Conservation (phyloP, 92 coral and sea anemone species). For the Actinostola sp. region DNA sequence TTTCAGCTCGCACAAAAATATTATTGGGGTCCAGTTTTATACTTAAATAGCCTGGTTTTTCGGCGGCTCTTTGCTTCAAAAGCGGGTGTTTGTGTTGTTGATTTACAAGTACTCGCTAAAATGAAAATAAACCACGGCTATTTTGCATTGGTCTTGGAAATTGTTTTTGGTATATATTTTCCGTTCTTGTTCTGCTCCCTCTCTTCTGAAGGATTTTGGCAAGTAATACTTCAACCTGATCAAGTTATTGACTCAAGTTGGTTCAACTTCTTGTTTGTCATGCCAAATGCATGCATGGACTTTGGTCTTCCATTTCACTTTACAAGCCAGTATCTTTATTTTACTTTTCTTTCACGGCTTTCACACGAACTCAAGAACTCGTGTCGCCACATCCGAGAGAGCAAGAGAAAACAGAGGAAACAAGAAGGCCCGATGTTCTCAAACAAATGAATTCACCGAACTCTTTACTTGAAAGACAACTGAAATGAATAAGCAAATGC, state of each 20-base stretch:
- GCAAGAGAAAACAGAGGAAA: neutral
- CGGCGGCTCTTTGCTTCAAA: neutral
- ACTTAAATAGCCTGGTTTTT: neutral
- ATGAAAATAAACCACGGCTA: neutral
- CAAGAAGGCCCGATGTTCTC: neutral
- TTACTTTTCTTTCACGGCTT: neutral
- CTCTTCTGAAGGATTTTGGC: neutral
- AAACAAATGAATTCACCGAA: neutral
- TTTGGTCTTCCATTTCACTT: neutral
- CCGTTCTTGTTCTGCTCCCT: neutral
- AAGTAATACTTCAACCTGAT: conserved; percentile 1
- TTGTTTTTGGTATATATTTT: conserved; percentile 3
- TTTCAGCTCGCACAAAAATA: neutral
- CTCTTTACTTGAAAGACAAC: conserved; percentile 21
- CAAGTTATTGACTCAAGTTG: conserved; percentile 8
- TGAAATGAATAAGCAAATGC: conserved; percentile 12
- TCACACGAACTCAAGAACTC: neutral
- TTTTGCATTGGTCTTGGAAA: too few relatives aligned
- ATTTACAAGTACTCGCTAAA: conserved; percentile 17
- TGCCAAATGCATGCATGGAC: neutral
- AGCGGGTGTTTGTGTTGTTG: conserved; percentile 16
- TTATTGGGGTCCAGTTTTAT: neutral
- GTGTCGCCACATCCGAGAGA: neutral
- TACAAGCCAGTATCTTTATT: neutral
- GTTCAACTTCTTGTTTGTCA: conserved; percentile 6